Evolutionary conservation across 2,888 invertebrate genomes (phyloP), one percentile per base, ranked within the genome.

Genomic region (Teleiodes luculella): DNA sequence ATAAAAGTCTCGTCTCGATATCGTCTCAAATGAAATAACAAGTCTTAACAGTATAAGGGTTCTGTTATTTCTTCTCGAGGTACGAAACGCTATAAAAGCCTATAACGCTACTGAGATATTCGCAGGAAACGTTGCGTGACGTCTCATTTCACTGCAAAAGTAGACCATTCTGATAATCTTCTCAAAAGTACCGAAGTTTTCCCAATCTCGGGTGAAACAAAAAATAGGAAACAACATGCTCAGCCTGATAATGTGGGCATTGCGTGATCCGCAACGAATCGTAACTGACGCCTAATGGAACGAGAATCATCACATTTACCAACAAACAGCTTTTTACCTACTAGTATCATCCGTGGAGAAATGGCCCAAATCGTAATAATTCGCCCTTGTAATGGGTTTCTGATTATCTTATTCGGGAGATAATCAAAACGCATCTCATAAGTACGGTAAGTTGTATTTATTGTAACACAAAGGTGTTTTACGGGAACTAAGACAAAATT

Each of bases 221-320:
- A 54, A 54, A 64, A 62, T 54, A 69, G 62, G 67, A 72, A 77
- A 70, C 65, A 72, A 70, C 68, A 71, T 75, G 65, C 61, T 72
- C 68, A 67, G 70, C 59, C 67, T 74, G 72, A 74, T 86, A 88
- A 87, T 87, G 87, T 77, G 70, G 76, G 68, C 76, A 84, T 88
- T 83, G 88, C 88, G 87, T 88, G 88, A 79, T 81, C 67, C 59
- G 69, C 77, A 83, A 78, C 78, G 77, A 83, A 86, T 82, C 76
- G 80, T 81, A 82, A 83, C 86, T 74, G 83, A 85, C 80, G 80
- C 80, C 78, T 87, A 86, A 87, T 86, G 86, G 83, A 83, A 81
- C 75, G 68, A 70, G 76, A 64, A 83, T 86, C 86, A 86, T 85
- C 86, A 83, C 78, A 78, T 85, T 84, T 79, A 77, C 80, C 72